phyloP scores from a whole-genome alignment of 2,113 vertebrate species.

The Tamias sibiricus region DNA sequence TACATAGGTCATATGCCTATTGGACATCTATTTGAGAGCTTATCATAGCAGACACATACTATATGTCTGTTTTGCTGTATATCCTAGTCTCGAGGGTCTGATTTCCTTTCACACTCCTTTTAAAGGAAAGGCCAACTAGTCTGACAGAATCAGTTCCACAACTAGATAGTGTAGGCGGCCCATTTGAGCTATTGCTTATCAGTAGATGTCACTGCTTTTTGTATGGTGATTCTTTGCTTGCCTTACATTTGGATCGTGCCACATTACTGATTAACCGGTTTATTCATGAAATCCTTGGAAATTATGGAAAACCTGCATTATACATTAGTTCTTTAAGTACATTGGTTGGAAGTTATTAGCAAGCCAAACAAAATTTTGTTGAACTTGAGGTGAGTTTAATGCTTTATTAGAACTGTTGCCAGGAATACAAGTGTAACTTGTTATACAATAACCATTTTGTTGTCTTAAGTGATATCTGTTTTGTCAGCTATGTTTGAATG shows the following conservation, averaged over 20 bases:
- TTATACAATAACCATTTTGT: not conserved
- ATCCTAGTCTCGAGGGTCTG: not conserved
- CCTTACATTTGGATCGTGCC: not conserved
- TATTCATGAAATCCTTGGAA: not conserved
- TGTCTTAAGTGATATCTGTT: not conserved
- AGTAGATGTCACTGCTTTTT: not conserved
- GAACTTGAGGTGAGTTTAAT: slow-evolving; percentile 20
- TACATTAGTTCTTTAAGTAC: not conserved
- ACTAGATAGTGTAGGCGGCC: not conserved
- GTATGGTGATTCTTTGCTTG: not conserved
- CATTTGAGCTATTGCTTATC: not conserved
- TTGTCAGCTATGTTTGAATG: slow-evolving; percentile 10
- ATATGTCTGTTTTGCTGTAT: not conserved
- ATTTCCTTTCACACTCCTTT: slow-evolving; percentile 10
- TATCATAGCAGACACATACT: not conserved
- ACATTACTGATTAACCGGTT: not conserved
- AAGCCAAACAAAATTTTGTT: not conserved
- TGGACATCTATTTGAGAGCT: not conserved
- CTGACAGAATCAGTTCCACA: not conserved
- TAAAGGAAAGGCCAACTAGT: not conserved
- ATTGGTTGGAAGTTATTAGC: not conserved
- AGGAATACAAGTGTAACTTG: not conserved
- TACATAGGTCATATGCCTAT: not conserved
- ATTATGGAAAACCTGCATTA: not conserved
- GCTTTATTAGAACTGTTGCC: not conserved